Conservation (phyloP, 2,113 vertebrate species). For the Oxyura jamaicensis region DNA sequence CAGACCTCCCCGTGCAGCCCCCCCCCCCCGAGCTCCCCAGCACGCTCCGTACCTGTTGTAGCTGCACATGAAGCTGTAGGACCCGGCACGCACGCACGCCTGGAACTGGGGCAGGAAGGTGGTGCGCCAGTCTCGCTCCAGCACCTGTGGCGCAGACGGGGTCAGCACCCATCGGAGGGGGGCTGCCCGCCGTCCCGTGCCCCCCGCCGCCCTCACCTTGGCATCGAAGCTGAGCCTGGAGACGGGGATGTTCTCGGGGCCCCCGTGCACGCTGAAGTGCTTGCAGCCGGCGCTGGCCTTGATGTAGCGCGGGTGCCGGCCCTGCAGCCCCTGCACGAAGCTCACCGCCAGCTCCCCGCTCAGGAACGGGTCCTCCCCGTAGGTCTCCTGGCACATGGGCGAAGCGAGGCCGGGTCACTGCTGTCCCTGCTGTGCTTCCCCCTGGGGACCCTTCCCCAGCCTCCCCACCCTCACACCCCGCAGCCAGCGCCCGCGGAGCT, state of each 20-base stretch:
- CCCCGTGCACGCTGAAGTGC: constrained; percentile 70
- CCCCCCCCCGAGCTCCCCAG: fast-evolving
- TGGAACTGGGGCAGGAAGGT: constrained; percentile 77
- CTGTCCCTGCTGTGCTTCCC: background rate
- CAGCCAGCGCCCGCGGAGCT: background rate
- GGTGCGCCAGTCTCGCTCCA: constrained; percentile 66
- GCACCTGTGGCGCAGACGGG: constrained; percentile 23
- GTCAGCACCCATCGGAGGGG: background rate
- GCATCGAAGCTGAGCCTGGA: constrained; percentile 66
- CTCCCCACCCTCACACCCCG: background rate
- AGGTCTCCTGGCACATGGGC: constrained; percentile 48
- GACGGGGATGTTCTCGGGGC: constrained; percentile 69
- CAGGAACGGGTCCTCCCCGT: constrained; percentile 72
- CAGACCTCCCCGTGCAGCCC: fast-evolving
- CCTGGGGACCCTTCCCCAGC: too few relatives aligned
- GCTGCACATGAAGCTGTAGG: constrained; percentile 77
- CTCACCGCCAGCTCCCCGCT: constrained; percentile 56
- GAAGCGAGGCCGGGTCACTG: fast-evolving
- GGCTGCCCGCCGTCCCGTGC: fast-evolving
- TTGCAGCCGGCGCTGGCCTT: constrained; percentile 74
- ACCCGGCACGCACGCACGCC: constrained; percentile 60
- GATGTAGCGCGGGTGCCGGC: constrained; percentile 65
- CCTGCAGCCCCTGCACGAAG: constrained; percentile 74
- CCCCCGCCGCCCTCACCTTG: background rate
- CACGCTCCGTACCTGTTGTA: constrained; percentile 56